Conservation (phyloP, 2,113 vertebrate species). For the Dicentrarchus labrax region DNA sequence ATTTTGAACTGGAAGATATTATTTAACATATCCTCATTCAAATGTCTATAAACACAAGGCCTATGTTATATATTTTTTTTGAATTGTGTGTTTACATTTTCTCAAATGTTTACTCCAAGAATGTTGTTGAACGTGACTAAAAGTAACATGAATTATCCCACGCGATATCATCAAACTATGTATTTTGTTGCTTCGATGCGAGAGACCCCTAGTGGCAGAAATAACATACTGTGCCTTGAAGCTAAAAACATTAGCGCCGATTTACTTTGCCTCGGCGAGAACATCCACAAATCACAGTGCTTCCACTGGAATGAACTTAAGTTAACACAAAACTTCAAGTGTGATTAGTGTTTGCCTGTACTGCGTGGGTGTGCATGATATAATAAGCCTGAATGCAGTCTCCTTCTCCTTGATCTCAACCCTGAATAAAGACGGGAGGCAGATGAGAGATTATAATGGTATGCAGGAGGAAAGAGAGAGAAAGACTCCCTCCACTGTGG, state of each 20-base stretch:
- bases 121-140: too few relatives aligned
- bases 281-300: not conserved
- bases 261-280: not conserved
- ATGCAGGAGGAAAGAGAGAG: constrained; percentile 64
- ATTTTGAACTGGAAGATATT: not conserved
- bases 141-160: too few relatives aligned
- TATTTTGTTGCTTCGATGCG: too few relatives aligned
- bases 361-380: constrained; percentile 8
- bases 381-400: constrained; percentile 43
- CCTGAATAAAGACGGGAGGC: constrained; percentile 55
- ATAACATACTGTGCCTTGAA: too few relatives aligned
- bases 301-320: not conserved
- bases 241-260: not conserved
- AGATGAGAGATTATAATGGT: constrained; percentile 59
- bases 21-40: too few relatives aligned
- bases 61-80: too few relatives aligned
- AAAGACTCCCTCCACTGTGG: constrained; percentile 49
- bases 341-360: not conserved
- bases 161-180: too few relatives aligned
- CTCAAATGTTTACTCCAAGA: too few relatives aligned
- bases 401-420: constrained; percentile 60
- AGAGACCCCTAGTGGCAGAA: too few relatives aligned
- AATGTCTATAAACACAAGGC: too few relatives aligned
- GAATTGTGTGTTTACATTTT: too few relatives aligned
- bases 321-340: not conserved